Evolutionary conservation across 2,113 vertebrate genomes (phyloP).

Genomic region (Albula goreensis): DNA sequence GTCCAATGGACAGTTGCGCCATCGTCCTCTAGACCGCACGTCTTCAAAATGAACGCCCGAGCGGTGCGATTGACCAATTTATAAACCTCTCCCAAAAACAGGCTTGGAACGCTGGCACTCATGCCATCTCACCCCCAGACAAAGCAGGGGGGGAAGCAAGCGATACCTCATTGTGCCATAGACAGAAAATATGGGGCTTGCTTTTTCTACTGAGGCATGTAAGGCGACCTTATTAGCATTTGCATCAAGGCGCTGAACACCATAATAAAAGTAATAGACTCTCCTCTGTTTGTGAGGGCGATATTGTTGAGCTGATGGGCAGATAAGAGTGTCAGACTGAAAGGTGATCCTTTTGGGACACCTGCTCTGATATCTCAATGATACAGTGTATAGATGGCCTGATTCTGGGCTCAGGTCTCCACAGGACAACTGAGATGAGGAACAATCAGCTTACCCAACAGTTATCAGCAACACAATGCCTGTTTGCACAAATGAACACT

Average conservation of each 20-base stretch:
- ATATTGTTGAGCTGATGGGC: constrained; percentile 27
- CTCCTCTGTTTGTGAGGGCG: neutral
- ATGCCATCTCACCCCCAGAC: constrained; percentile 44
- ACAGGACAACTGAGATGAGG: neutral
- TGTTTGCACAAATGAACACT: neutral
- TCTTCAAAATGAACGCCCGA: constrained; percentile 37
- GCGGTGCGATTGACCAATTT: constrained; percentile 52
- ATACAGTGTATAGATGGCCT: neutral
- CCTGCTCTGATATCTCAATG: neutral
- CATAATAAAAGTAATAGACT: constrained; percentile 32
- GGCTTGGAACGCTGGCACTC: constrained; percentile 28
- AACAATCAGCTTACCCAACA: neutral
- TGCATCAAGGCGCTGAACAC: constrained; percentile 36
- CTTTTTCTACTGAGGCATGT: constrained; percentile 22
- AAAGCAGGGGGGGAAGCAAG: constrained; percentile 39
- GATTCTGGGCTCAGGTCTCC: constrained; percentile 15
- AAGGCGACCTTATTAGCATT: constrained; percentile 50
- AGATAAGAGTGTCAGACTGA: constrained; percentile 34
- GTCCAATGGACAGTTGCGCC: constrained; percentile 26
- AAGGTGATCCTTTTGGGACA: constrained; percentile 31
- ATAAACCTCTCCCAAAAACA: constrained; percentile 54
- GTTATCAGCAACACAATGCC: neutral
- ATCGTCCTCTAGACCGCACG: constrained; percentile 35
- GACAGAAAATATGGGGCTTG: constrained; percentile 44
- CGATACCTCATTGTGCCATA: constrained; percentile 49